Conservation (phyloP, 1,140 invertebrate genomes). For the Drosophila prosaltans region DNA sequence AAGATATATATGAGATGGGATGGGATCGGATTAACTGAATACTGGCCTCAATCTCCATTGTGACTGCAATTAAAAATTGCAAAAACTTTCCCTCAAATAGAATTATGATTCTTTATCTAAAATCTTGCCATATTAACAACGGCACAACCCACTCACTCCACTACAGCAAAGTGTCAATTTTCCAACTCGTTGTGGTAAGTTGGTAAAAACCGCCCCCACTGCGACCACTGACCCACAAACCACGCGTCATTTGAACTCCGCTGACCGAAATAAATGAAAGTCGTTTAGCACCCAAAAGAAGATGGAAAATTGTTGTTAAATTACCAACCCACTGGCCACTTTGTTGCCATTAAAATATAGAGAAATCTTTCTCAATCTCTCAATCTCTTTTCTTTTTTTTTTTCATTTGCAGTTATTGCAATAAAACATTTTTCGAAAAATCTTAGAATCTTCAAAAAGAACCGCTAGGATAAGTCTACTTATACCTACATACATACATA, state of each 20-base stretch:
- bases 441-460: constrained; percentile 55
- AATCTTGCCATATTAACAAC: constrained; percentile 19
- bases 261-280: constrained; percentile 72
- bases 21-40: not conserved
- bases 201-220: not conserved
- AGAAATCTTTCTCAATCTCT: constrained; percentile 17
- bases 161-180: constrained; percentile 60
- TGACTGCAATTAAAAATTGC: constrained; percentile 9
- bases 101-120: not conserved
- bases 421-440: constrained; percentile 51
- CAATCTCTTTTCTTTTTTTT: no score
- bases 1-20: not conserved
- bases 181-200: constrained; percentile 19
- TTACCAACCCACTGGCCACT: constrained; percentile 42
- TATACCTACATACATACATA: not conserved
- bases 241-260: constrained; percentile 73
- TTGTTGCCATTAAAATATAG: constrained; percentile 12
- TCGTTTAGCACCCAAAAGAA: constrained; percentile 47
- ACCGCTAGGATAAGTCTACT: constrained; percentile 17
- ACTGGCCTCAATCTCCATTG: constrained; percentile 6
- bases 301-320: constrained; percentile 46
- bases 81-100: constrained; percentile 1
- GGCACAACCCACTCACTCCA: constrained; percentile 33
- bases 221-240: constrained; percentile 65
- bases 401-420: constrained; percentile 47